Conservation (phyloP, 2,888 invertebrate species). For the Rhamnusium bicolor region DNA sequence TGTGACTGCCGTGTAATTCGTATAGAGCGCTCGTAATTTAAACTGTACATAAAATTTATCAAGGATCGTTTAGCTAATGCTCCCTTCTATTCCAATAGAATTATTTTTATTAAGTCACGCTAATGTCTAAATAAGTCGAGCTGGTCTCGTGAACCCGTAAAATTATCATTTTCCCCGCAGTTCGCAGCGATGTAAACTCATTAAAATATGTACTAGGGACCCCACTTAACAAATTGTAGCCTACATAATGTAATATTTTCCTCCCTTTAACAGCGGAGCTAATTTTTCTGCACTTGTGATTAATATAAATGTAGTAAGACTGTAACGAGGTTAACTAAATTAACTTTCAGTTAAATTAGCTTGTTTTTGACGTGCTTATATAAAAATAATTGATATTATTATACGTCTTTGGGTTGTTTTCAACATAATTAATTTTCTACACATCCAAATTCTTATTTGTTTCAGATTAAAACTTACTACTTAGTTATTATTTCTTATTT, state of each 20-base stretch:
- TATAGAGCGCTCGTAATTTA: background rate
- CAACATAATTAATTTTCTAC: constrained; percentile 21
- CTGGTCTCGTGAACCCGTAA: background rate
- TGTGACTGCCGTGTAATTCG: background rate
- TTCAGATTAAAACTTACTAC: too few species aligned
- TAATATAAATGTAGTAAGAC: constrained; percentile 25
- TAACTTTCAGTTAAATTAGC: constrained; percentile 18
- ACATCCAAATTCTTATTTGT: too few species aligned
- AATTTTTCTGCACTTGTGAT: constrained; percentile 22
- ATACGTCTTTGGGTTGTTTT: constrained; percentile 4
- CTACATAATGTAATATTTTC: constrained; percentile 26
- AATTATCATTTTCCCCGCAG: background rate
- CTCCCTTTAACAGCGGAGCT: constrained; percentile 3
- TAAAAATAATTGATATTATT: constrained; percentile 29
- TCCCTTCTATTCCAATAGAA: constrained; percentile 13
- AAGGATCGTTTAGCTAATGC: constrained; percentile 26
- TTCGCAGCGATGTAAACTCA: constrained; percentile 9
- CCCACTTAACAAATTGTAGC: constrained; percentile 19
- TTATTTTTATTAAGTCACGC: constrained; percentile 6
- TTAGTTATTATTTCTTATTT: too few species aligned
- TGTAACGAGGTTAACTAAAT: constrained; percentile 16
- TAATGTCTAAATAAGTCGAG: background rate
- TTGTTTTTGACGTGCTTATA: constrained; percentile 22
- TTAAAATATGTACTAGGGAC: constrained; percentile 23
- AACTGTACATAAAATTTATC: constrained; percentile 8